phyloP scores from a whole-genome alignment of 2,888 invertebrate genomes.

The Cyclophora albipunctata region DNA sequence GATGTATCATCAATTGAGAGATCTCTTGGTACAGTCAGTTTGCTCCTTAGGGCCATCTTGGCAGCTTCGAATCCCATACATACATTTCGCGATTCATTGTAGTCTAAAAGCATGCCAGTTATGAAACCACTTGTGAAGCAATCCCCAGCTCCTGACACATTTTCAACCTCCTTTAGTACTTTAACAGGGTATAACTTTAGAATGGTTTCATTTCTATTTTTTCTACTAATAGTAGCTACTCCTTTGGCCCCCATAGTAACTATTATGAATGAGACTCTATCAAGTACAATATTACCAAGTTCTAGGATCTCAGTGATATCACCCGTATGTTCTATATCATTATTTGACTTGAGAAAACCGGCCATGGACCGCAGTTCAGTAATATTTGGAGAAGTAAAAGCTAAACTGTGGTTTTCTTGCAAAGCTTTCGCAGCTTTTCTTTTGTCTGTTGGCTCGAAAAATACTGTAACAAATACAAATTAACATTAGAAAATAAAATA shows the following conservation, averaged over 20 bases:
- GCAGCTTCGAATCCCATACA: conserved; percentile 79
- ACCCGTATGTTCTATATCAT: conserved; percentile 21
- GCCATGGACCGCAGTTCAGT: conserved; percentile 84
- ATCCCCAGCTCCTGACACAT: conserved; percentile 90
- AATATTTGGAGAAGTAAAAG: conserved; percentile 86
- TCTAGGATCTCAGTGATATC: conserved; percentile 38
- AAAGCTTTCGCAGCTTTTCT: conserved; percentile 85
- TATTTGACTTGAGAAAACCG: conserved; percentile 47
- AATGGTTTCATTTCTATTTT: conserved; percentile 8
- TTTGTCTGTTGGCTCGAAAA: conserved; percentile 93
- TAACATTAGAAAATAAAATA: background rate
- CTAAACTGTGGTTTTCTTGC: conserved; percentile 57
- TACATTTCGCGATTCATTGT: conserved; percentile 75
- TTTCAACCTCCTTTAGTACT: conserved; percentile 67
- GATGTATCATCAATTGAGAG: conserved; percentile 16
- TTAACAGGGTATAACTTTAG: conserved; percentile 52
- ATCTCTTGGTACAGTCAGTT: conserved; percentile 74
- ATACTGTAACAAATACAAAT: conserved; percentile 76
- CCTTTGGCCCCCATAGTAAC: conserved; percentile 79
- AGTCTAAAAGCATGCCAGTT: conserved; percentile 73
- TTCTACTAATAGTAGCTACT: conserved; percentile 59
- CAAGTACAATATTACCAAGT: conserved; percentile 52
- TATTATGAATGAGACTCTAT: conserved; percentile 72
- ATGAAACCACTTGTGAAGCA: conserved; percentile 84
- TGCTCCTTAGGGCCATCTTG: conserved; percentile 71